Percentiles rank a stretch among this genome's conserved stretches.
These are phyloP conservation scores for Nomia melanderi DNA, from an alignment of 1,140 invertebrate species.

Conservation along the genomic window DNA sequence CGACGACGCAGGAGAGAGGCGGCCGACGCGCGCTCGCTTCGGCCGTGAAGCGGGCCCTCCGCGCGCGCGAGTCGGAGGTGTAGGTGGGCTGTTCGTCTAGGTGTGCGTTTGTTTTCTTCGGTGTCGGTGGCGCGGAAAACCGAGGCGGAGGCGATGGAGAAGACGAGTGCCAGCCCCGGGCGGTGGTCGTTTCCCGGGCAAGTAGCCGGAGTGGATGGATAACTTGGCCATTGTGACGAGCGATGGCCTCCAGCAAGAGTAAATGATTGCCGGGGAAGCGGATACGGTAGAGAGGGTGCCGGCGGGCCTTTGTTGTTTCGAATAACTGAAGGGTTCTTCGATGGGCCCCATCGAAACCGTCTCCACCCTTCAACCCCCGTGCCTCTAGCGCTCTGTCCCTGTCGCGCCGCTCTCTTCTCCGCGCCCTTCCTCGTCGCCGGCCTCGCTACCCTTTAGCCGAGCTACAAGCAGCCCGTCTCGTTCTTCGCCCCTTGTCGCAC, in stretches of 20 bases:
- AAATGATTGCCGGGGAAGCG: conserved; percentile 77
- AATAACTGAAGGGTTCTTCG: conserved; percentile 78
- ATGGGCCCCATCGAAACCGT: conserved; percentile 63
- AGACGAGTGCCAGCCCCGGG: conserved; percentile 68
- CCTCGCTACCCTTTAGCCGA: no score
- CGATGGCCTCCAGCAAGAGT: conserved; percentile 77
- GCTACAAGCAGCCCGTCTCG: no score
- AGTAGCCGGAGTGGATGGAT: conserved; percentile 79
- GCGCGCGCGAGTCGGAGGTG: no score
- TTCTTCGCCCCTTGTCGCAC: background rate
- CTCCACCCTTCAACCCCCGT: background rate
- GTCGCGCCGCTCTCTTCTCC: conserved; percentile 50
- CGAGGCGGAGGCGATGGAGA: conserved; percentile 65
- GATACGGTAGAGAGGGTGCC: conserved; percentile 67
- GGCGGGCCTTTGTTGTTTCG: conserved; percentile 79
- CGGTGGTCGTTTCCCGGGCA: conserved; percentile 75
- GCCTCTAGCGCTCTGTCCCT: conserved; percentile 10
- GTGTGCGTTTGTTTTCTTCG: conserved; percentile 45
- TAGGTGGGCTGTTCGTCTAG: conserved; percentile 9
- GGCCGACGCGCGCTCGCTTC: background rate
- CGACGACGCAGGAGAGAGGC: conserved; percentile 7
- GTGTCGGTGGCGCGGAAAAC: conserved; percentile 58
- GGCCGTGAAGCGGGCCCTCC: background rate
- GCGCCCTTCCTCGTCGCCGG: background rate
- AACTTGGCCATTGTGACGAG: conserved; percentile 79